Evolutionary conservation across 2,888 invertebrate genomes (phyloP).

Genomic region (Agrotis exclamationis): DNA sequence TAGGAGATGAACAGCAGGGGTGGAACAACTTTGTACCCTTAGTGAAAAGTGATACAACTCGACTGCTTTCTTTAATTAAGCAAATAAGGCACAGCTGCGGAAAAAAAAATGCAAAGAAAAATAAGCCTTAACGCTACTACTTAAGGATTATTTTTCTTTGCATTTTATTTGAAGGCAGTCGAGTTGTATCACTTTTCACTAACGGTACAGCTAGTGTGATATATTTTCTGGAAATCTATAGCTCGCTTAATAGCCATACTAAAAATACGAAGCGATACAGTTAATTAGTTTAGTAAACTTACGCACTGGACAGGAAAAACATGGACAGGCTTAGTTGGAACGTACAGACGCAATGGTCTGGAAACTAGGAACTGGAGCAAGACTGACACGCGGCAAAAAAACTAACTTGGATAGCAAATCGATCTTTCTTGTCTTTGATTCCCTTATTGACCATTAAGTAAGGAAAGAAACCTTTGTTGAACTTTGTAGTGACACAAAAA

Average conservation of each 20-base stretch:
- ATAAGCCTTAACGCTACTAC: too few species aligned
- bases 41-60: too few species aligned
- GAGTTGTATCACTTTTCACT: too few species aligned
- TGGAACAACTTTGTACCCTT: too few species aligned
- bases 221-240: background rate
- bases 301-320: conserved; percentile 20
- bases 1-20: too few species aligned
- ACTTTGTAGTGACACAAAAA: too few species aligned
- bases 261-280: conserved; percentile 10
- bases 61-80: too few species aligned
- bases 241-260: background rate
- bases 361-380: conserved; percentile 26
- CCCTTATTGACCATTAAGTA: background rate
- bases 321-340: conserved; percentile 11
- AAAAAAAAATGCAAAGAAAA: too few species aligned
- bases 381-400: background rate
- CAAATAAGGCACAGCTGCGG: too few species aligned
- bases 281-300: conserved; percentile 24
- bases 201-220: too few species aligned
- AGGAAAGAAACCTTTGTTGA: background rate
- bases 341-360: conserved; percentile 29
- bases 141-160: too few species aligned
- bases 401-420: background rate
- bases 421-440: background rate
- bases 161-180: too few species aligned